Evolutionary conservation across 2,888 invertebrate species (phyloP).

Genomic region (Lasioglossum pauxillum): DNA sequence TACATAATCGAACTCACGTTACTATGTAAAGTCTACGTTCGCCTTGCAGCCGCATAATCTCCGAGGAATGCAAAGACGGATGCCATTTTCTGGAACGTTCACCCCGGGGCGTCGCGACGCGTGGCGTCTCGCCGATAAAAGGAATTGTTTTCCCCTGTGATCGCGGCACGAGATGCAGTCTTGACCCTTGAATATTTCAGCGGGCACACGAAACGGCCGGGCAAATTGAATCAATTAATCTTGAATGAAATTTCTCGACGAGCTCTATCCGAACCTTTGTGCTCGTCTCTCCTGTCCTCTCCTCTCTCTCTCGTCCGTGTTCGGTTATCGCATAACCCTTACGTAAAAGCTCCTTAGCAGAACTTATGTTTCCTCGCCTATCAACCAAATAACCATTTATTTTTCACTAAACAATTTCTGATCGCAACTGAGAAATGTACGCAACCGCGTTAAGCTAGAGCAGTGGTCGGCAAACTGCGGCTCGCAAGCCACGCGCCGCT

Average conservation of each 20-base stretch:
- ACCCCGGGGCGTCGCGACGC: neutral
- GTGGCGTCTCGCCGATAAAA: neutral
- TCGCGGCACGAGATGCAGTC: neutral
- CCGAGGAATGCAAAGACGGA: slow-evolving; percentile 7
- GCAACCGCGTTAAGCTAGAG: too few relatives aligned
- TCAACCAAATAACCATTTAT: neutral
- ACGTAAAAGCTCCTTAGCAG: neutral
- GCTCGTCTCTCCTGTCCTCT: too few relatives aligned
- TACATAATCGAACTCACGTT: too few relatives aligned
- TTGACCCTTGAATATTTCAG: neutral
- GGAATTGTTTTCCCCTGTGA: neutral
- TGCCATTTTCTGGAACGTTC: slow-evolving; percentile 15
- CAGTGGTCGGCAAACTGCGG: too few relatives aligned
- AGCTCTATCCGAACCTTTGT: neutral
- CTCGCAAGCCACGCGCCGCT: too few relatives aligned
- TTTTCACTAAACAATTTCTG: neutral
- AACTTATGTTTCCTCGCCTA: neutral
- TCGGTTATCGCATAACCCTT: neutral
- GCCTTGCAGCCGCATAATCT: slow-evolving; percentile 27
- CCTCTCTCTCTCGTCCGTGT: neutral
- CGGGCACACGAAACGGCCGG: neutral
- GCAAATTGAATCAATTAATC: neutral
- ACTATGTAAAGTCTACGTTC: neutral
- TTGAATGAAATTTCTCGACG: slow-evolving; percentile 1
- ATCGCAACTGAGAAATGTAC: neutral